Percentiles rank a stretch among this genome's conserved stretches.
These are phyloP conservation scores for Tokudaia tokunoshimensis DNA, from an alignment of 2,797 vertebrate genomes.

Conservation along the genomic window DNA sequence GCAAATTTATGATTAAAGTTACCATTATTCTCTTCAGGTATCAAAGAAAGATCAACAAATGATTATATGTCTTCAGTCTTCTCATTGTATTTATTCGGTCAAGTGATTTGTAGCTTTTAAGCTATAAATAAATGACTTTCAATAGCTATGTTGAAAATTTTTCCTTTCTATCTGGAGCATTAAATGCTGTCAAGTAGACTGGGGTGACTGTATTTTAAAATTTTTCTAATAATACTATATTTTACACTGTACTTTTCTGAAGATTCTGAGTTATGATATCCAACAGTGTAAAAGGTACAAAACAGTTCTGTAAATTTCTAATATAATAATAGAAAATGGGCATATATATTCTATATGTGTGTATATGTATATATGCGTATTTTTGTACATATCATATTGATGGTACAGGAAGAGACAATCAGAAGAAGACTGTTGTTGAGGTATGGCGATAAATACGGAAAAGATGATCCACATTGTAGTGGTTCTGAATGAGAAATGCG, in stretches of 20 bases:
- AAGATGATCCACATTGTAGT: slow-evolving; percentile 51
- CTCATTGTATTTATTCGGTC: background rate
- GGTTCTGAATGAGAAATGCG: background rate
- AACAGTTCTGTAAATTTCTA: slow-evolving; percentile 93
- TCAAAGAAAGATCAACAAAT: background rate
- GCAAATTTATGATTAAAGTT: background rate
- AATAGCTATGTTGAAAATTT: background rate
- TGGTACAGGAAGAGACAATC: slow-evolving; percentile 88
- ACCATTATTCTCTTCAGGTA: background rate
- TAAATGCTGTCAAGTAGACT: background rate
- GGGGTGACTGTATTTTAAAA: background rate
- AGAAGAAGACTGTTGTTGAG: slow-evolving; percentile 86
- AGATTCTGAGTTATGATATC: slow-evolving; percentile 88
- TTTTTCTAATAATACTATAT: slow-evolving; percentile 89
- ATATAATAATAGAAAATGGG: slow-evolving; percentile 95
- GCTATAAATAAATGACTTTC: background rate
- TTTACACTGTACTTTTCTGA: slow-evolving; percentile 87
- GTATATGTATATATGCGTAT: background rate
- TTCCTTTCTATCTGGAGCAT: background rate
- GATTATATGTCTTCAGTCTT: background rate
- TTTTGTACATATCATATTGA: slow-evolving; percentile 85
- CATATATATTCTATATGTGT: slow-evolving; percentile 90
- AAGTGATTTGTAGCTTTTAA: background rate
- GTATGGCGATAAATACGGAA: slow-evolving; percentile 90
- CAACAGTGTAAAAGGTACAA: slow-evolving; percentile 97